Evolutionary conservation across 2,888 invertebrate genomes (phyloP).

Genomic region (Bellardia pandia): DNA sequence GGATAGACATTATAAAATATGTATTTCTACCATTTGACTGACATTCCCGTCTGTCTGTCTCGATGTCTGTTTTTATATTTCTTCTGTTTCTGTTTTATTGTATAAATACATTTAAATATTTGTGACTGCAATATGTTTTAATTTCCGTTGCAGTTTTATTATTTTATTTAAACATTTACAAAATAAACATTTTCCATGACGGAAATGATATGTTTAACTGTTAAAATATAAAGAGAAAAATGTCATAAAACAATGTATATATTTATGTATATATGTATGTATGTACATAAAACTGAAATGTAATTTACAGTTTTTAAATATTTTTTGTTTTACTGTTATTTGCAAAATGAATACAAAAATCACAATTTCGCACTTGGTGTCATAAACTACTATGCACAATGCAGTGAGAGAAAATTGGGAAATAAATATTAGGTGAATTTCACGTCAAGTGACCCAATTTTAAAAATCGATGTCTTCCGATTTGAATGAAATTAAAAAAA

Average conservation of each 20-base stretch:
- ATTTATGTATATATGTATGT: not conserved
- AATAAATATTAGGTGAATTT: no score
- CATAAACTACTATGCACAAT: no score
- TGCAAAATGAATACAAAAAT: no score
- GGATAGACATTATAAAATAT: slow-evolving; percentile 19
- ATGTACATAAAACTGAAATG: not conserved
- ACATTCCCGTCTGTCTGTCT: not conserved
- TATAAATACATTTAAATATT: slow-evolving; percentile 22
- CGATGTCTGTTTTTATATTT: not conserved
- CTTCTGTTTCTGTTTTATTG: slow-evolving; percentile 2
- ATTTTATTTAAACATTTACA: slow-evolving; percentile 43
- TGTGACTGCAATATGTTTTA: slow-evolving; percentile 63
- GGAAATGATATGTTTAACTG: slow-evolving; percentile 48
- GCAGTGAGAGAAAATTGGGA: no score
- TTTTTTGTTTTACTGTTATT: no score
- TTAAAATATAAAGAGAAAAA: slow-evolving; percentile 9
- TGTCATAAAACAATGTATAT: not conserved
- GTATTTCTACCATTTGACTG: slow-evolving; percentile 11
- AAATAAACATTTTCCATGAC: slow-evolving; percentile 45
- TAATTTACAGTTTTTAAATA: no score
- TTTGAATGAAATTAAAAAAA: no score
- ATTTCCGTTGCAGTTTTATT: slow-evolving; percentile 67
- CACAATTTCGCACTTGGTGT: no score
- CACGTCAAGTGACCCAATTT: no score
- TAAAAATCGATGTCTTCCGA: no score